Evolutionary conservation across 2,113 vertebrate species (phyloP), one percentile per base, ranked within the genome.

Genomic region (Sardina pilchardus): DNA sequence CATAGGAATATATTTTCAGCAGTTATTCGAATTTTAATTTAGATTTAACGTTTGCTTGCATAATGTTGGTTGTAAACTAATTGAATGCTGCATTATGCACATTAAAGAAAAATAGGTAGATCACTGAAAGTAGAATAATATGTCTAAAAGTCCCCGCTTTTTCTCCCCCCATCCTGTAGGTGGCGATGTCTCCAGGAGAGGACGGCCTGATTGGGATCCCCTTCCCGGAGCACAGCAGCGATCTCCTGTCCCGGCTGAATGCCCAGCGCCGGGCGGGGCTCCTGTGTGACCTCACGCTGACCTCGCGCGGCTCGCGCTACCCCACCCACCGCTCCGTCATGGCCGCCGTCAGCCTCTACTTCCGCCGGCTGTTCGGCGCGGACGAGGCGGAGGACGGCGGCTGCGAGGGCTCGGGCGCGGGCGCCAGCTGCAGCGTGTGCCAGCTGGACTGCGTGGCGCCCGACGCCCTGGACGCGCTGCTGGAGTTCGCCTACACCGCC

Each of bases 191-290:
- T 94, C 97, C 97, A 95, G 96, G 97, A 0, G 98, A 99, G 92
- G 97, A 99, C 24, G 98, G 97, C 89, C 96, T 99, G 88, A 99
- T 99, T 8, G 98, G 98, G 92, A 99, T 99, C 88, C 98, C 98
- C 42, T 99, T 99, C 96, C 97, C 98, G 0, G 98, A 99, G 91
- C 98, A 99, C 93, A 99, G 98, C 95, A 99, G 94, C 0, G 98
- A 99, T 90, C 94, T 99, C 34, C 93, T 99, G 90, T 97, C 96
- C 89, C 96, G 96, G 87, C 95, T 99, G 81, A 99, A 99, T 0
- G 96, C 98, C 87, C 98, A 99, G 90, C 95, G 98, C 8, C 96
- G 97, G 84, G 91, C 95, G 0, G 98, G 98, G 34, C 94, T 97
- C 67, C 95, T 99, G 0, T 99, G 98, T 21, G 98, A 99, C 87